phyloP scores from a whole-genome alignment of 2,797 vertebrate species.

The Lithobates sylvaticus region DNA sequence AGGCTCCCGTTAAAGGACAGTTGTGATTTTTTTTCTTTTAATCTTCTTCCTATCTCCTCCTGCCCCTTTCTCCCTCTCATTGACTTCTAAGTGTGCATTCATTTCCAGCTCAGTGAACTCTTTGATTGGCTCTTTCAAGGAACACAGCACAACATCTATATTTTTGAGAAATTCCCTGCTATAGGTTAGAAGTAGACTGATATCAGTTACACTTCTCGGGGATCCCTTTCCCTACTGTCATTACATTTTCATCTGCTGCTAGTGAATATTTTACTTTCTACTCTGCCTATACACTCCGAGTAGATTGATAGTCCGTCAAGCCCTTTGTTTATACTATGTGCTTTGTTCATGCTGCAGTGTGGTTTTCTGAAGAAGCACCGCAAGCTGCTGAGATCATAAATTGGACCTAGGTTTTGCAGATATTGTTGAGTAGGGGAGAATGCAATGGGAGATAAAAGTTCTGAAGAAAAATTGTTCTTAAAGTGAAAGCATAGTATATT shows the following conservation, averaged over 20 bases:
- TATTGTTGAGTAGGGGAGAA: too few species aligned
- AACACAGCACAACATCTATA: background rate
- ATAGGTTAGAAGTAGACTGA: background rate
- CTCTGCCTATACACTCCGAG: background rate
- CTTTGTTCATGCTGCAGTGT: background rate
- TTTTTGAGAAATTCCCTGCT: background rate
- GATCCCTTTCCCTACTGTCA: background rate
- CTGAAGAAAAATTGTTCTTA: too few species aligned
- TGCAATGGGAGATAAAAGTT: too few species aligned
- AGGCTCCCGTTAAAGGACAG: too few species aligned
- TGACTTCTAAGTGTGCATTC: background rate
- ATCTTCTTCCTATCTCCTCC: background rate
- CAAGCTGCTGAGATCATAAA: background rate
- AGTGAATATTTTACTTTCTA: background rate
- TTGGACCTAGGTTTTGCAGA: too few species aligned
- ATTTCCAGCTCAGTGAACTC: background rate
- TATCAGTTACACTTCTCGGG: background rate
- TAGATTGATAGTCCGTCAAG: background rate
- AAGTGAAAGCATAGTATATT: too few species aligned
- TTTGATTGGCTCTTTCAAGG: constrained; percentile 6
- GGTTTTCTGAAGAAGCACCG: background rate
- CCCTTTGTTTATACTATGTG: background rate
- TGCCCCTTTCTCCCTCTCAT: background rate
- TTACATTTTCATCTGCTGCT: background rate
- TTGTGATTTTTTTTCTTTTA: background rate